A percentile compares a stretch with the other conserved stretches of the same genome.
phyloP scores from a whole-genome alignment of 2,888 invertebrate genomes.

The Helobdella robusta region DNA sequence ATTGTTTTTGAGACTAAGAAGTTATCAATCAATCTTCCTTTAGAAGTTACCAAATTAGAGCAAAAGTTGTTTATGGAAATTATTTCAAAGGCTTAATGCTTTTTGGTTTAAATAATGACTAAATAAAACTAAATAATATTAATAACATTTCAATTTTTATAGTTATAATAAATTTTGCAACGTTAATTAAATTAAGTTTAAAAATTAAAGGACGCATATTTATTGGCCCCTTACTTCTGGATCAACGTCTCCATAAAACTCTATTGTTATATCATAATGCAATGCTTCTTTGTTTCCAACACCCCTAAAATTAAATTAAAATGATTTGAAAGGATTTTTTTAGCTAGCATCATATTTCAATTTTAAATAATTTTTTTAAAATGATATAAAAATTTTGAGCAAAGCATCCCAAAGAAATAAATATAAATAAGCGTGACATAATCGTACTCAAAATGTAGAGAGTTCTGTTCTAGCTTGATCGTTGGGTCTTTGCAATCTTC shows the following conservation, averaged over 20 bases:
- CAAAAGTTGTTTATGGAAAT: too few species aligned
- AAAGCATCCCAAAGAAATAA: not conserved
- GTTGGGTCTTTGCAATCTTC: slow-evolving; percentile 71
- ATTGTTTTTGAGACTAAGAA: too few species aligned
- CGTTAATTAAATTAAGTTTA: not conserved
- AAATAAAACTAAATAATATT: too few species aligned
- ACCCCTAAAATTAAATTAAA: slow-evolving; percentile 55
- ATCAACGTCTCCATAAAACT: slow-evolving; percentile 70
- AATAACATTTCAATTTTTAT: too few species aligned
- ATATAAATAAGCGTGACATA: not conserved
- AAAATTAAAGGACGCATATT: not conserved
- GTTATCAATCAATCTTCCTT: too few species aligned
- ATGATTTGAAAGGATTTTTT: too few species aligned
- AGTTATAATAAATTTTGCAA: not conserved
- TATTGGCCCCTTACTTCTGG: slow-evolving; percentile 38
- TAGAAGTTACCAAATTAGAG: too few species aligned
- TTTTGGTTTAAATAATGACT: slow-evolving; percentile 13
- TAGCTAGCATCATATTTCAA: too few species aligned
- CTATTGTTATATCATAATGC: slow-evolving; percentile 76
- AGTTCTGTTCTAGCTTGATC: slow-evolving; percentile 60
- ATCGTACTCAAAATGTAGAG: slow-evolving; percentile 62
- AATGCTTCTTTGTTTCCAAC: slow-evolving; percentile 73
- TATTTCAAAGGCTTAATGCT: too few species aligned
- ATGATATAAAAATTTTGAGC: not conserved
- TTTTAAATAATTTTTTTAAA: not conserved